A percentile compares a stretch with the other conserved stretches of the same genome.
These are phyloP conservation scores for Dasypogon diadema DNA, from an alignment of 2,888 invertebrate genomes.

Conservation along the genomic window DNA sequence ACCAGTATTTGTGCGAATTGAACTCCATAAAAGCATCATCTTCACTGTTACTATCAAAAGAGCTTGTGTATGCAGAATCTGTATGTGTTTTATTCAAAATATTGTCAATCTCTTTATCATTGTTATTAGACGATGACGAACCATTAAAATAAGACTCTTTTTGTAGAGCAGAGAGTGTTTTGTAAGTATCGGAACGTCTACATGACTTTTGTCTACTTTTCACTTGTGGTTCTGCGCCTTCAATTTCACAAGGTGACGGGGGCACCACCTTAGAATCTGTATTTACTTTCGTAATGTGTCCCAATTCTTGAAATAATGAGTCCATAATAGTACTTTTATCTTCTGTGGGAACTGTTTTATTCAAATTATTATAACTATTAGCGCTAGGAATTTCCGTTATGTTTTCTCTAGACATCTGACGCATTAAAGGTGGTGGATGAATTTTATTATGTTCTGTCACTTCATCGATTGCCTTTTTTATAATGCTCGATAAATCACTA, in stretches of 20 bases:
- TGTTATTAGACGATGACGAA: too few species aligned
- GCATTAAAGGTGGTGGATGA: not conserved
- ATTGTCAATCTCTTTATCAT: too few species aligned
- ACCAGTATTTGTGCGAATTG: slow-evolving; percentile 73
- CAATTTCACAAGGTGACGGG: too few species aligned
- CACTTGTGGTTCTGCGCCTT: too few species aligned
- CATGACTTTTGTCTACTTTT: too few species aligned
- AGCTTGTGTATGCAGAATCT: too few species aligned
- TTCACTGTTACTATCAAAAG: slow-evolving; percentile 56
- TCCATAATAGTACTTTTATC: not conserved
- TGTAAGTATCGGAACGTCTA: not conserved
- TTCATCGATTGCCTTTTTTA: slow-evolving; percentile 3
- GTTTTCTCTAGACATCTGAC: not conserved
- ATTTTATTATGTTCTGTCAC: not conserved
- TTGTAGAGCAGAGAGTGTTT: not conserved
- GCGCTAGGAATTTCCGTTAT: not conserved
- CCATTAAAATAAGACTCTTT: too few species aligned
- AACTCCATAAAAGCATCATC: slow-evolving; percentile 67
- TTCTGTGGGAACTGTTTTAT: not conserved
- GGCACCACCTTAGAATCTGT: too few species aligned
- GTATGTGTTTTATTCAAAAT: too few species aligned
- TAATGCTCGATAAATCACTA: slow-evolving; percentile 2
- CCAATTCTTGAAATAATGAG: too few species aligned
- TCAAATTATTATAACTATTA: too few species aligned
- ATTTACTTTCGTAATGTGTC: too few species aligned